Base-by-base conservation (phyloP, 1,140 invertebrate genomes). In the Eueides isabella region DNA sequence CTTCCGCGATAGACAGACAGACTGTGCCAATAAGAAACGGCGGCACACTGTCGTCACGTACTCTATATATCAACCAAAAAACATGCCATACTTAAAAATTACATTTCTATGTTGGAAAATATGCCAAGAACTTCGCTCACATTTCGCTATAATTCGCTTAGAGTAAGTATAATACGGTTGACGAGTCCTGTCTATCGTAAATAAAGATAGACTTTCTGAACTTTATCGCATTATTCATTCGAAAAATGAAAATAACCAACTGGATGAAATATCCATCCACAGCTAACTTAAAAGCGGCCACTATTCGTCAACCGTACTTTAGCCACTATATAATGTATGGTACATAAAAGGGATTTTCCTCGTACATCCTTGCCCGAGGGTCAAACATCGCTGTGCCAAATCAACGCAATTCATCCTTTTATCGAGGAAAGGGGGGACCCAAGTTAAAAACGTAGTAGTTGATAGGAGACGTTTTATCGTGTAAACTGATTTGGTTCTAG, bases 341-440 rank as follows among this genome's bases (percentile, higher is more conserved):
- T 55, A 33, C 7, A 64, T 33, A 61, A 72, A 67, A 72, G 67
- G 41, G 64, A 35, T 62, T 67, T 67, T 41, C 65, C 64, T 67
- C 48, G 71, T 67, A 23, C 64, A 35, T 31, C 68, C 30, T 41
- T 26, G 64, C 64, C 71, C 30, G 44, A 61, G 71, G 71, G 71
- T 72, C 71, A 67, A 38, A 65, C 65, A 61, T 44, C 55, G 63
- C 63, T 66, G 16, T 67, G 31, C 28, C 30, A 66, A 65, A 72
- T 67, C 48, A 72, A 61, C 26, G 64, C 65, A 61, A n/a, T 29
- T 67, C 48, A 12, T 55, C 48, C 48, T 26, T 55, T 68, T 68
- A 68, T 68, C 41, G 31, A 23, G 23, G 19, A 68, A 28, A 30
- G 6, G 35, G 29, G 9, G 26, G 61, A 48, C 38, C 38, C 6